These are phyloP conservation scores for Cyanoderma ruficeps DNA, from an alignment of 2,113 vertebrate species.

Conservation along the genomic window DNA sequence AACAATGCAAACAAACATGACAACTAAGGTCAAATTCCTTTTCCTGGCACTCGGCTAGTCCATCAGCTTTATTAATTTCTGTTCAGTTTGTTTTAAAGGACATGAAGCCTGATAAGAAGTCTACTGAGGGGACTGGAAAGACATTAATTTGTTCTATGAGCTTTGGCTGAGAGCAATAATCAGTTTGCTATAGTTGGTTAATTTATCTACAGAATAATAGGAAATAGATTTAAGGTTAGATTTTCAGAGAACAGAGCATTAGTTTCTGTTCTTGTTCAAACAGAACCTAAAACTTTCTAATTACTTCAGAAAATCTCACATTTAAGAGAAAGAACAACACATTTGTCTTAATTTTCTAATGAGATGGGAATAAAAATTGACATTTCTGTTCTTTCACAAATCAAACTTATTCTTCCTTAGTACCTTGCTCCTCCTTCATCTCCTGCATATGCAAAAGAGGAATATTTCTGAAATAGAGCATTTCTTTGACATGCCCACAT, in stretches of 20 bases:
- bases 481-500: background rate
- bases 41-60: background rate
- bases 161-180: background rate
- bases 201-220: background rate
- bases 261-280: background rate
- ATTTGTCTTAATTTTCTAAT: background rate
- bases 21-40: constrained; percentile 13
- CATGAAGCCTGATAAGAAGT: background rate
- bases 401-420: background rate
- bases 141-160: background rate
- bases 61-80: constrained; percentile 25
- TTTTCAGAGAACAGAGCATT: background rate
- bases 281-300: background rate
- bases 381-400: background rate
- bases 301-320: background rate
- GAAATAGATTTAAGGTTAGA: background rate
- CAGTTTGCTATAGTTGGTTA: background rate
- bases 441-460: background rate
- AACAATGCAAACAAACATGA: background rate
- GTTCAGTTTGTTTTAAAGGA: constrained; percentile 15
- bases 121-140: background rate
- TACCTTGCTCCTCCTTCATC: background rate
- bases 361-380: background rate
- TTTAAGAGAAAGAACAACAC: background rate
- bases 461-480: background rate